Base-by-base conservation (phyloP, 2,113 vertebrate species). In the Xiphophorus maculatus region DNA sequence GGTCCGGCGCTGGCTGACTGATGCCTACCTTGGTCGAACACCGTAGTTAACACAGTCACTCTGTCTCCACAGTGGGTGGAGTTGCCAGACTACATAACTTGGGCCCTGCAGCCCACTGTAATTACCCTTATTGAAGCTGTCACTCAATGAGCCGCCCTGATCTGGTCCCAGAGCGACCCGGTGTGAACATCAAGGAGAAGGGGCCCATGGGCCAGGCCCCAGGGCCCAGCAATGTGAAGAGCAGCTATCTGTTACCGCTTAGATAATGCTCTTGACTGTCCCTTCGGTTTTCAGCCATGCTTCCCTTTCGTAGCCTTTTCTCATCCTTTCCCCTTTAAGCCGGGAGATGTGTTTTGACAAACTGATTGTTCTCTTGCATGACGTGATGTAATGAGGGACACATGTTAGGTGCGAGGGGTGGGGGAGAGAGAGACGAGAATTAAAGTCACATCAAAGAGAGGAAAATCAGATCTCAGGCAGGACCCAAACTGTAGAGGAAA, bases 91-190 rank as follows among this genome's bases (percentile, higher is more conserved):
- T 89, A 80, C 88, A 91, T 87, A 91, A 89, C 87, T 78, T 35
- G 68, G 81, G 84, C 91, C 90, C 87, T 72, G 87, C 85, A 91
- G 87, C 88, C 87, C 87, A 89, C 91, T 92, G 82, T 92, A 93
- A 93, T 93, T 93, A 92, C 73, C 78, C 87, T 92, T 92, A 92
- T 92, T 92, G 87, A 90, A 91, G 84, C 92, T 93, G 92, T 92
- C 92, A 92, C 71, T 93, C 92, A 93, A 17, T 60, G 67, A 71
- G 80, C 70, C 6, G 66, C 77, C 76, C 73, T 28, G 54, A 77
- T 85, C 79, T 37, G 72, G 85, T 90, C 87, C 74, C 74, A 85
- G 42, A 82, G 81, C 63, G 66, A 73, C 81, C 86, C 28, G 35
- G 81, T 84, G 88, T 78, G 75, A 64, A 93, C 88, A 92, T 92